Evolutionary conservation across 2,797 vertebrate genomes (phyloP).

Genomic region (Salmo trutta): DNA sequence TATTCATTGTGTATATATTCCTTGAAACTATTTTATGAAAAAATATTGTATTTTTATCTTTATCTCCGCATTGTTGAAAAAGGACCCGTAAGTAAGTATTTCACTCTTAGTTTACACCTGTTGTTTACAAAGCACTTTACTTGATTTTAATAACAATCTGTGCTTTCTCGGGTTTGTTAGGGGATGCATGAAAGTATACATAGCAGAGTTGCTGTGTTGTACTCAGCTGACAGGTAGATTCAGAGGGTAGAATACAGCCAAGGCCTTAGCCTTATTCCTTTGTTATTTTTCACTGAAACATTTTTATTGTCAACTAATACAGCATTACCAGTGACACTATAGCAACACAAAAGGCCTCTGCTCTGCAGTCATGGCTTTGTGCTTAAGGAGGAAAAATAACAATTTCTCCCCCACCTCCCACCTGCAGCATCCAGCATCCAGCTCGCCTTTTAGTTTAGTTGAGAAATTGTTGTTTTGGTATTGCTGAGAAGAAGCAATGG

Average conservation of each 20-base stretch:
- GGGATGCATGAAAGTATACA: constrained; percentile 14
- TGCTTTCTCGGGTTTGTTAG: constrained; percentile 73
- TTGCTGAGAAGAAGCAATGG: background rate
- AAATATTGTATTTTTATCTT: no score
- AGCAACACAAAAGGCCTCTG: no score
- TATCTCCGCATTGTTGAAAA: no score
- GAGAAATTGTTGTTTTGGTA: constrained; percentile 7
- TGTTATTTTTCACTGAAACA: background rate
- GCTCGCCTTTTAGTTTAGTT: constrained; percentile 16
- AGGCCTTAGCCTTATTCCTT: background rate
- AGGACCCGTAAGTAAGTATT: no score
- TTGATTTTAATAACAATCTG: constrained; percentile 57
- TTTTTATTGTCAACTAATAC: no score
- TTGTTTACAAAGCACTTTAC: no score
- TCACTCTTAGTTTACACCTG: no score
- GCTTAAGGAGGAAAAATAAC: background rate
- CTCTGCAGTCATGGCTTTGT: no score
- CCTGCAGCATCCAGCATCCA: constrained; percentile 7
- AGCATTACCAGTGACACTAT: no score
- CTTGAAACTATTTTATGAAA: no score
- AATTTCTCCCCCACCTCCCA: constrained; percentile 20
- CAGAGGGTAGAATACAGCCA: background rate
- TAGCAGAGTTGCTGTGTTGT: constrained; percentile 6
- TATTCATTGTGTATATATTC: no score
- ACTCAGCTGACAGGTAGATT: background rate